Evolutionary conservation across 2,113 vertebrate genomes (phyloP), one percentile per base, ranked within the genome.

Genomic region (Syrmaticus mikado): DNA sequence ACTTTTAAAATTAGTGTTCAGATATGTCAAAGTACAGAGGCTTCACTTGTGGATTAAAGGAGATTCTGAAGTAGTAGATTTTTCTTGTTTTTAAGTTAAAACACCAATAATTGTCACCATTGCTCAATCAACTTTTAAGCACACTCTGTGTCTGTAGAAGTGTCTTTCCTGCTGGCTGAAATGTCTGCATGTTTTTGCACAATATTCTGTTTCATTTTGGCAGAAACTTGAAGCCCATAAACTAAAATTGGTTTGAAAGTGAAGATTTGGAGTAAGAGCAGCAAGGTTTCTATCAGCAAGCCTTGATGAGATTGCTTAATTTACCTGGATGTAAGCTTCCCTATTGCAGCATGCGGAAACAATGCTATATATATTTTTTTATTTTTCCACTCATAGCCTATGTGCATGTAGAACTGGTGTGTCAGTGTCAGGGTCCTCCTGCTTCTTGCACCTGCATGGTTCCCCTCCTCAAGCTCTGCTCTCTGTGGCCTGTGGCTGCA

Each of bases 401-500:
- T 55, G 13, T 43, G 43, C 20, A 22, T 57, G 55, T 16, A 79
- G 62, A 86, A 19, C 13, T 76, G 4, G 7, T 67, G 53, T 73
- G 16, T 30, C 41, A 43, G 58, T 15, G 19, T 40, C 41, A 58
- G 45, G 25, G 21, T 67, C 64, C 48, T 87, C 20, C 60, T 58
- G 38, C 34, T 67, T 46, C 53, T 71, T 11, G 8, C 19, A 25
- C 28, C 36, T 90, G 38, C 41, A 25, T 38, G 1, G 0, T 24
- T 82, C 16, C 10, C 12, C 12, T 72, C n/a, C 34, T 41, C 13
- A 32, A 36, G 43, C 68, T 64, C 20, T 0, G 2, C 41, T 18
- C 13, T 52, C 52, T 0, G 0, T 40, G 38, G 32, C 32, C 52
- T 0, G 0, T 40, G 38, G 34, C 32, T 2, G 0, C 14, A 60